These are phyloP conservation scores for Spodoptera picta DNA, from an alignment of 2,888 invertebrate species.

Conservation along the genomic window DNA sequence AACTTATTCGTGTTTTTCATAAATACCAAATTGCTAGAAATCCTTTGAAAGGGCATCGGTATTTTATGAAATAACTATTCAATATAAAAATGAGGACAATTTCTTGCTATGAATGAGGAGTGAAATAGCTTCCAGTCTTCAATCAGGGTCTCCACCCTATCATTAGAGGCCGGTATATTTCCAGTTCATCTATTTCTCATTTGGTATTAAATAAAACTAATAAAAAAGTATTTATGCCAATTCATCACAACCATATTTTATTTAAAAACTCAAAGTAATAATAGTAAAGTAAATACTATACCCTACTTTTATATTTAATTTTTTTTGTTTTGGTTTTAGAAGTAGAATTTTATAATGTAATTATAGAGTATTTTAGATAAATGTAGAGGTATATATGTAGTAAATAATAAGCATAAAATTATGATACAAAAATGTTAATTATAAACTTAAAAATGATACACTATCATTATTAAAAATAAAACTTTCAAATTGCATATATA, in stretches of 20 bases:
- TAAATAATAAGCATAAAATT: too few species aligned
- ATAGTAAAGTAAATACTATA: too few species aligned
- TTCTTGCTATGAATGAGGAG: constrained; percentile 41
- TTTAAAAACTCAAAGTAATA: too few species aligned
- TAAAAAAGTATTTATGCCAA: too few species aligned
- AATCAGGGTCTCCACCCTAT: constrained; percentile 62
- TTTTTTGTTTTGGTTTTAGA: too few species aligned
- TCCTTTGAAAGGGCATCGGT: constrained; percentile 13
- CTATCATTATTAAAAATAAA: neutral
- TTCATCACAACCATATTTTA: too few species aligned
- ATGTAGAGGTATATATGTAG: too few species aligned
- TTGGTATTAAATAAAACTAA: constrained; percentile 11
- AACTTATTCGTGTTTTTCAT: constrained; percentile 5
- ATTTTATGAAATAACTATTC: constrained; percentile 35
- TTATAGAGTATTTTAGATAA: too few species aligned
- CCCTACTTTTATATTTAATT: too few species aligned
- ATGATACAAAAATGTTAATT: too few species aligned
- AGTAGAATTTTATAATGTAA: too few species aligned
- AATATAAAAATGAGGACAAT: constrained; percentile 39
- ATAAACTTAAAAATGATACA: neutral
- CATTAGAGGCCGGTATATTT: constrained; percentile 54
- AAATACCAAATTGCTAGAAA: constrained; percentile 17
- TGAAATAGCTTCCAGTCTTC: constrained; percentile 60
- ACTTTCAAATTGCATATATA: too few species aligned
- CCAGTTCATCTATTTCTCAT: constrained; percentile 39